These are phyloP conservation scores for Percopsis transmontana DNA, from an alignment of 2,113 vertebrate genomes.

Conservation along the genomic window DNA sequence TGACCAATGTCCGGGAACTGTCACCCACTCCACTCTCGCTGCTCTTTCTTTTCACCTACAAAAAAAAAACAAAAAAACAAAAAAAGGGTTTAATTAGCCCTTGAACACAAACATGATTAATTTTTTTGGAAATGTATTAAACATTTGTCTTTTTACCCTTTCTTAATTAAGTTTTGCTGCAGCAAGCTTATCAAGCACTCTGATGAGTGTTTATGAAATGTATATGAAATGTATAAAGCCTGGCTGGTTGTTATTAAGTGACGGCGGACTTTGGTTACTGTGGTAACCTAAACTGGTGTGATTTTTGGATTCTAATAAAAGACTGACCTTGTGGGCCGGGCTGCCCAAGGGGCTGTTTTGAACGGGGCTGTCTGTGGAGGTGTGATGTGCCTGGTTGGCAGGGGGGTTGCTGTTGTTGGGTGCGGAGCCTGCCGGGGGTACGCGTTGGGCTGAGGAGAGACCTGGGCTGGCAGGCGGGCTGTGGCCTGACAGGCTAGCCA, in stretches of 20 bases:
- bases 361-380: not conserved
- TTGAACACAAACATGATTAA: not conserved
- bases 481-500: not conserved
- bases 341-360: slow-evolving; percentile 24
- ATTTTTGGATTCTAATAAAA: not conserved
- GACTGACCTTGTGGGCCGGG: slow-evolving; percentile 47
- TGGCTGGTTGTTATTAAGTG: too few species aligned
- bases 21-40: slow-evolving; percentile 17
- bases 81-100: not conserved
- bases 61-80: not conserved
- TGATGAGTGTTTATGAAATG: too few species aligned
- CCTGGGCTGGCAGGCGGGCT: slow-evolving; percentile 7
- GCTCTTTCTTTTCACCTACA: slow-evolving; percentile 47
- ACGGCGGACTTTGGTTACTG: too few species aligned
- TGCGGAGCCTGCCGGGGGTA: not conserved
- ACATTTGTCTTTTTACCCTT: too few species aligned
- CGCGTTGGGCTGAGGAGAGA: slow-evolving; percentile 10
- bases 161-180: too few species aligned
- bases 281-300: too few species aligned
- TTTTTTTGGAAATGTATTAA: too few species aligned
- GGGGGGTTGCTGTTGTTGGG: not conserved
- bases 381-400: slow-evolving; percentile 12
- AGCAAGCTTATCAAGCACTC: too few species aligned
- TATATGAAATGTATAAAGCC: too few species aligned
- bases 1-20: slow-evolving; percentile 22